Evolutionary conservation across 2,888 invertebrate species (phyloP), one percentile per base, ranked within the genome.

Genomic region (Cantharis rufa): DNA sequence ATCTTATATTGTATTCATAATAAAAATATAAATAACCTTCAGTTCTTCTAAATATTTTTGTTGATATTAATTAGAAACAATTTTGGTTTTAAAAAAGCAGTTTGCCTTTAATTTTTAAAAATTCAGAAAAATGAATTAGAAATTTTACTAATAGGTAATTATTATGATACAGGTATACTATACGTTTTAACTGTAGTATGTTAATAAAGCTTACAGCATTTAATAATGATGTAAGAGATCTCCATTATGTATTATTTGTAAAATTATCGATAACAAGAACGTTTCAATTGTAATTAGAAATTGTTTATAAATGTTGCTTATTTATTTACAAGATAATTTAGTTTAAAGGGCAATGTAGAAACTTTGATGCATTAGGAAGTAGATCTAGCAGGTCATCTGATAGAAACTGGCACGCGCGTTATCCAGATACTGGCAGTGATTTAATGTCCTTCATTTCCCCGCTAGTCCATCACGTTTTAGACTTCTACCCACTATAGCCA

Each of bases 301-400:
- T 70, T 73, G 70, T 66, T 71, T 70, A 71, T 76, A 63, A 72
- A 76, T 21, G 32, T 66, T 15, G 21, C 24, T 68, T 24, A 21
- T 69, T 27, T 66, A 66, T 66, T 66, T 18, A 21, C 64, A 21
- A 66, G 64, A 21, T 66, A 66, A 66, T 66, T 66, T 66, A 66
- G 64, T 66, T 66, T 69, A 69, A 32, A 16, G 28, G 70, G 70
- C 69, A 61, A 32, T 16, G 70, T 73, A 15, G 16, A 32, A 27
- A 69, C 75, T 75, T 72, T 75, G 78, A 78, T 78, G 70, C 75
- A 78, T 78, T 75, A 73, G 72, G 74, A 78, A 77, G 75, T 82
- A 85, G 85, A 85, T 86, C 85, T 85, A 84, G 85, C 85, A 85
- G 87, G 87, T 86, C 87, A 86, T 86, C 87, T 85, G 87, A 87